These are phyloP conservation scores for Anarrhichthys ocellatus DNA, from an alignment of 2,113 vertebrate species.

Conservation along the genomic window DNA sequence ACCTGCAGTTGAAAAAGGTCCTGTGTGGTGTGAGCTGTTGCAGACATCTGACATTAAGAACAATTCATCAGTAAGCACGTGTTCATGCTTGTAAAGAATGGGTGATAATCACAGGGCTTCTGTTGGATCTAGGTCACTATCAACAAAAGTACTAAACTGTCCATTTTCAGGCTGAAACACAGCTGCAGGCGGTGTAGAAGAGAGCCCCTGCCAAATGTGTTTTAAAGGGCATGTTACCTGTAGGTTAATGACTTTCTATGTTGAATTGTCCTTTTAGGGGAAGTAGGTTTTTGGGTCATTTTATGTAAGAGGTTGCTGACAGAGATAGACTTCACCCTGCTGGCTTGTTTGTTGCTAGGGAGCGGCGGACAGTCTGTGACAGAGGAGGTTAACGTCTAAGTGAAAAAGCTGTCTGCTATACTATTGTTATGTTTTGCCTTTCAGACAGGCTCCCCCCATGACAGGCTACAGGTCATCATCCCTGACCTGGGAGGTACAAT, in stretches of 20 bases:
- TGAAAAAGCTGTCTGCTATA: constrained; percentile 34
- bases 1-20: constrained; percentile 32
- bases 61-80: constrained; percentile 21
- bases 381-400: constrained; percentile 39
- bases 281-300: constrained; percentile 82
- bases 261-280: constrained; percentile 63
- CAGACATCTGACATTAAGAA: constrained; percentile 2
- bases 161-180: constrained; percentile 60
- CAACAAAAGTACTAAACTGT: constrained; percentile 58
- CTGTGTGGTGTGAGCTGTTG: constrained; percentile 35
- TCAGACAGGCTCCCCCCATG: constrained; percentile 43
- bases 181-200: constrained; percentile 54
- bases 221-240: constrained; percentile 76
- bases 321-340: constrained; percentile 53
- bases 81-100: constrained; percentile 29
- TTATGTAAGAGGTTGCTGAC: constrained; percentile 64
- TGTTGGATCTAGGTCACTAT: constrained; percentile 69
- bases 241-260: constrained; percentile 77
- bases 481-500: constrained; percentile 52
- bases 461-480: constrained; percentile 58
- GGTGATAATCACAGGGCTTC: constrained; percentile 21
- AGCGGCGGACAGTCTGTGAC: constrained; percentile 28
- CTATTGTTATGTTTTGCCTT: constrained; percentile 56
- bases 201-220: constrained; percentile 38
- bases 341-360: constrained; percentile 55